A percentile compares a stretch with the other conserved stretches of the same genome.
phyloP scores from a whole-genome alignment of 2,113 vertebrate genomes.

The Oncorhynchus nerka region DNA sequence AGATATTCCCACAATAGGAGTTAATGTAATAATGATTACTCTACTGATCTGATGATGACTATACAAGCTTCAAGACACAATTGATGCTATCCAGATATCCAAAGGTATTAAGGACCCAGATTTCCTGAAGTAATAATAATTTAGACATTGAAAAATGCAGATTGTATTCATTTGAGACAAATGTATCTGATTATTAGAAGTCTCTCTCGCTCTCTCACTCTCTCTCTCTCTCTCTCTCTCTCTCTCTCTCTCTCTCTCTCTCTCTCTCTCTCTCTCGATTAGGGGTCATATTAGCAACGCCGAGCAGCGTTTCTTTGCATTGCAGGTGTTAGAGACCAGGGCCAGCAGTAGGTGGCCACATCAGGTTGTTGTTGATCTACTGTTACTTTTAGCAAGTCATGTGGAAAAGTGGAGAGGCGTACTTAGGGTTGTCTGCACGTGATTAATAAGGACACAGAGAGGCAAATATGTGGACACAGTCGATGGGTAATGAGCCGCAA shows the following conservation, averaged over 20 bases:
- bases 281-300: slow-evolving; percentile 65
- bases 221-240: too few species aligned
- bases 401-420: slow-evolving; percentile 75
- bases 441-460: slow-evolving; percentile 75
- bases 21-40: too few species aligned
- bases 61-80: too few species aligned
- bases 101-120: too few species aligned
- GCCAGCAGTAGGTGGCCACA: slow-evolving; percentile 68
- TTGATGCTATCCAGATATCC: too few species aligned
- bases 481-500: slow-evolving; percentile 72
- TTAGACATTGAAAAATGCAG: too few species aligned
- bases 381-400: slow-evolving; percentile 74
- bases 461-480: slow-evolving; percentile 75
- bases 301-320: slow-evolving; percentile 32
- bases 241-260: too few species aligned
- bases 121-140: too few species aligned
- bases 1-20: neutral
- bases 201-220: too few species aligned
- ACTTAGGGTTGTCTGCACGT: slow-evolving; percentile 70
- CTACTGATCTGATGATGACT: too few species aligned
- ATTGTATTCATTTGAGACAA: slow-evolving; percentile 18
- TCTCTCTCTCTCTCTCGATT: neutral
- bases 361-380: slow-evolving; percentile 62
- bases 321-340: slow-evolving; percentile 53
- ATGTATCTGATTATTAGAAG: too few species aligned